Evolutionary conservation across 2,888 invertebrate species (phyloP).

Genomic region (Aporophyla nigra): DNA sequence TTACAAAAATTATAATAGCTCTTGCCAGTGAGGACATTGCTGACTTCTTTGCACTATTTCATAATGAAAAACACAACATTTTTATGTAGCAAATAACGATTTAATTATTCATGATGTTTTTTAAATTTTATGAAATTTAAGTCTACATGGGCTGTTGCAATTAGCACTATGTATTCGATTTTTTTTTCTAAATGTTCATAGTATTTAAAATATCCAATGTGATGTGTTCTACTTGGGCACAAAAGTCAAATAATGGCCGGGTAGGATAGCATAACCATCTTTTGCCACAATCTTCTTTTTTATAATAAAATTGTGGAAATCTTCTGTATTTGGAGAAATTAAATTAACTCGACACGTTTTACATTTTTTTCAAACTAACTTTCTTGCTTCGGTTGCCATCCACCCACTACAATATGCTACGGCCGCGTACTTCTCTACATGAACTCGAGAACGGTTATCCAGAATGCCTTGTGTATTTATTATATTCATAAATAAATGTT

Average conservation of each 20-base stretch:
- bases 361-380: too few relatives aligned
- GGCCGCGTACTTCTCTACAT: too few relatives aligned
- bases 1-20: neutral
- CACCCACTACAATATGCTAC: too few relatives aligned
- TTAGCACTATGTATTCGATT: neutral
- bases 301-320: neutral
- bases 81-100: neutral
- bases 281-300: constrained; percentile 13
- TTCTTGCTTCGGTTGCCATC: too few relatives aligned
- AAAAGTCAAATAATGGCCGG: constrained; percentile 4
- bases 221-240: constrained; percentile 13
- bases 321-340: too few relatives aligned
- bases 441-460: constrained; percentile 5
- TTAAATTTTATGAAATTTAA: neutral
- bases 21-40: constrained; percentile 3
- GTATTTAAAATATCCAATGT: neutral
- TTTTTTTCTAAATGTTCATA: neutral
- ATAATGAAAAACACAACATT: neutral
- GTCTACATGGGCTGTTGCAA: neutral
- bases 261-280: constrained; percentile 16
- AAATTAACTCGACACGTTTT: too few relatives aligned
- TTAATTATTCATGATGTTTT: neutral
- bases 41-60: constrained; percentile 9
- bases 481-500: neutral
- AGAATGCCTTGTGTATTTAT: neutral